Evolutionary conservation across 2,797 vertebrate genomes (phyloP).

Genomic region (Somateria mollissima): DNA sequence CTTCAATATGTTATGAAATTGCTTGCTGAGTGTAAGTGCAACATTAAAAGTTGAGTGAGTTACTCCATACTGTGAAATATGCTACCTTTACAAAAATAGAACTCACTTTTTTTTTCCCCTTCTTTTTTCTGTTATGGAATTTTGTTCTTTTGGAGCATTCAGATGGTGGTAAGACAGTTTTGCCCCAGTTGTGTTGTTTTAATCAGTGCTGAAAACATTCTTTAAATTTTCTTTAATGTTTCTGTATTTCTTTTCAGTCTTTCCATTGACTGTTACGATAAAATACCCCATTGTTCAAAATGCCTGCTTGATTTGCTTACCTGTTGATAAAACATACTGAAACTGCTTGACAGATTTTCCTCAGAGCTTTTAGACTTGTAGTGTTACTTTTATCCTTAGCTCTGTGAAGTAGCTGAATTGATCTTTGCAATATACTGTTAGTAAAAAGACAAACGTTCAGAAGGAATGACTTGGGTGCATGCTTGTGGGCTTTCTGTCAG

Average conservation of each 20-base stretch:
- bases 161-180: neutral
- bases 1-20: neutral
- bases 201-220: neutral
- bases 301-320: neutral
- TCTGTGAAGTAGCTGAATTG: neutral
- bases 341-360: neutral
- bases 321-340: neutral
- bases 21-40: neutral
- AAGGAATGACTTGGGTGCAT: neutral
- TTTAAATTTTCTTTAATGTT: neutral
- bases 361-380: neutral
- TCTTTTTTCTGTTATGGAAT: neutral
- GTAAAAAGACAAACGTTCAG: neutral
- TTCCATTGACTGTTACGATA: neutral
- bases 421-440: neutral
- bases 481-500: neutral
- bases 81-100: neutral
- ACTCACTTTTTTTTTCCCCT: neutral
- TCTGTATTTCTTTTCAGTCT: neutral
- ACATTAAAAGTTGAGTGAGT: neutral
- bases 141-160: neutral
- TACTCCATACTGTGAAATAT: neutral
- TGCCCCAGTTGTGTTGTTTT: neutral
- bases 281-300: neutral
- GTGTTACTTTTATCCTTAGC: accelerated